Evolutionary conservation across 2,888 invertebrate species (phyloP), one percentile per base, ranked within the genome.

Genomic region (Dorcus hopei): DNA sequence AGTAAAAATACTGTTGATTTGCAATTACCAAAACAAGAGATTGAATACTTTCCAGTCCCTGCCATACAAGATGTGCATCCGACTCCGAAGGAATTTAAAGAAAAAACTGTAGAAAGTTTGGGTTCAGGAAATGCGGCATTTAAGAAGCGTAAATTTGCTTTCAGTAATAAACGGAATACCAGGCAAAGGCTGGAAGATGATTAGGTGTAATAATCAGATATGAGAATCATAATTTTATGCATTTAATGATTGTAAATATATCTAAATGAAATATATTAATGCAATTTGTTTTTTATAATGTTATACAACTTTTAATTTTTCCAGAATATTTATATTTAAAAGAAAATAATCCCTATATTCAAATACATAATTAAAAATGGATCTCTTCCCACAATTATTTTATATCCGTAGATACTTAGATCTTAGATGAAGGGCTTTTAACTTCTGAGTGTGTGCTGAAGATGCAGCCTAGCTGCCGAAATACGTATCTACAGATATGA

Each of bases 141-240:
- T 72, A 91, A 90, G 70, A 89, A 87, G 71, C 79, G 90, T 58
- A 91, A 88, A 78, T 77, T 88, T 11, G 81, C 80, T 59, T 66
- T 68, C 9, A 80, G 79, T 58, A 71, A 74, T 1, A 87, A 84
- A 69, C 81, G 84, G 65, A 89, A 87, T 72, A 82, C 84, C 59
- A 78, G 90, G 58, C 85, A 86, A 72, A 83, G 89, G 74, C 63
- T 82, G 23, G 83, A 85, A 68, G 86, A 87, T 68, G 86, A 88
- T 67, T 86, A 71, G 26, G 26, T 33, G 1, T 33, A 33, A 6
- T 33, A 33, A 33, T 33, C 26, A 7, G 26, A 33, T 7, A 7
- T 33, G 6, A 33, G 3, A 7, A 7, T 33, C 26, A 33, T 33
- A 3, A 33, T 33, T 33, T 33, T 33, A 33, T 33, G 26, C 6